Evolutionary conservation across 2,888 invertebrate species (phyloP), one percentile per base, ranked within the genome.

Genomic region (Drosophila formosana): DNA sequence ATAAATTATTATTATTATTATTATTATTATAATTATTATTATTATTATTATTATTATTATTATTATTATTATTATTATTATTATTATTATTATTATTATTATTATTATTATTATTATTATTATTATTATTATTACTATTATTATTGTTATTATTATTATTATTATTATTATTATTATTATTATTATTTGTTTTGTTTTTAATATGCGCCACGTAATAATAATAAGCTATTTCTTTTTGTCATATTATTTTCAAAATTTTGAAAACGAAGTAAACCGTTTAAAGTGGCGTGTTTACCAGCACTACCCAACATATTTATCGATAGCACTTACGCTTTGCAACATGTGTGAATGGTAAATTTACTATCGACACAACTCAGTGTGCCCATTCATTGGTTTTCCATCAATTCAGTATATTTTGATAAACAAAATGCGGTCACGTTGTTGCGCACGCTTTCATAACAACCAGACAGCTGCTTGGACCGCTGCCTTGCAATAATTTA

Each of bases 391-490:
- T 39, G 39, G 6, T 41, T 18, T 18, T 30, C 6, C 30, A 30
- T 30, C 7, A 7, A 30, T 2, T 18, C 18, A 7, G 30, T 32
- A 32, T 28, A 11, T 47, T 45, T 45, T 4, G 11, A 25, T 25
- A 5, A 37, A 37, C 4, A 4, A 37, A 4, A 23, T 55, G 13
- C 13, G 13, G 39, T 7, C 39, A 18, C 39, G 32, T 5, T 39
- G 9, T 47, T 4, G 6, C 6, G 70, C 25, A 34, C 45, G 60
- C 73, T 89, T 80, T 90, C 83, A 83, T 89, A 90, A 89, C 81
- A 47, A 49, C 37, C 60, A 43, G n/a, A 49, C 63, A 66, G 60
- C 64, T 71, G 62, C 32, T 7, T 39, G 25, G 6, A 7, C 6
- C 7, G 6, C 30, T 30, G 30, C 6, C 2, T 30, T 30, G 7